A percentile compares a stretch with the other conserved stretches of the same genome.
Evolutionary conservation across 2,888 invertebrate species (phyloP).

Genomic region (Stenoptilia bipunctidactyla): DNA sequence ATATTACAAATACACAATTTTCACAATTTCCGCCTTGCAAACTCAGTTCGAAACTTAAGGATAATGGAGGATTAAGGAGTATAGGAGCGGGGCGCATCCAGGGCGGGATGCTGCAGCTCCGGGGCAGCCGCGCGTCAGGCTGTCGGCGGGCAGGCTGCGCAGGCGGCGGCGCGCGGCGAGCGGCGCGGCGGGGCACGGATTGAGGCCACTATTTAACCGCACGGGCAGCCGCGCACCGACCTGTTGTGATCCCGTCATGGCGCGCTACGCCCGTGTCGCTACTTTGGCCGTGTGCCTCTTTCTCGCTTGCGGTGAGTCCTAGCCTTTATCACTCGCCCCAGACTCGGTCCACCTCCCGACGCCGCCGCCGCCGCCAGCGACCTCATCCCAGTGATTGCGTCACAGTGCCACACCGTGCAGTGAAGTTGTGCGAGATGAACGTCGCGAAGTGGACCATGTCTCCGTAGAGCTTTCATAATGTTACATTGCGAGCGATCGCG

Average conservation of each 20-base stretch:
- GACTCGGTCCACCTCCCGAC: conserved; percentile 59
- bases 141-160: conserved; percentile 31
- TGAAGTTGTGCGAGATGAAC: conserved; percentile 48
- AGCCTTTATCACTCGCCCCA: conserved; percentile 62
- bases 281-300: conserved; percentile 69
- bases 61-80: no score
- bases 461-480: no score
- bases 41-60: no score
- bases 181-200: conserved; percentile 67
- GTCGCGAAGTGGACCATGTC: conserved; percentile 56
- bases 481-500: no score
- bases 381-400: conserved; percentile 49
- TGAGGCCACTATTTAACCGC: conserved; percentile 71
- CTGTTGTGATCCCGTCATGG: conserved; percentile 73
- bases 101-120: no score
- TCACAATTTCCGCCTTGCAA: no score
- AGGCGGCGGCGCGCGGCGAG: conserved; percentile 65
- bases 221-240: conserved; percentile 64
- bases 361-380: conserved; percentile 43
- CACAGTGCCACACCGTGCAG: conserved; percentile 51
- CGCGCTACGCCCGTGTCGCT: conserved; percentile 71
- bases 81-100: background rate
- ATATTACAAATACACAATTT: no score
- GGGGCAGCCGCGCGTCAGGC: no score
- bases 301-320: conserved; percentile 70